phyloP scores from a whole-genome alignment of 2,797 vertebrate genomes.

The Anas georgica region DNA sequence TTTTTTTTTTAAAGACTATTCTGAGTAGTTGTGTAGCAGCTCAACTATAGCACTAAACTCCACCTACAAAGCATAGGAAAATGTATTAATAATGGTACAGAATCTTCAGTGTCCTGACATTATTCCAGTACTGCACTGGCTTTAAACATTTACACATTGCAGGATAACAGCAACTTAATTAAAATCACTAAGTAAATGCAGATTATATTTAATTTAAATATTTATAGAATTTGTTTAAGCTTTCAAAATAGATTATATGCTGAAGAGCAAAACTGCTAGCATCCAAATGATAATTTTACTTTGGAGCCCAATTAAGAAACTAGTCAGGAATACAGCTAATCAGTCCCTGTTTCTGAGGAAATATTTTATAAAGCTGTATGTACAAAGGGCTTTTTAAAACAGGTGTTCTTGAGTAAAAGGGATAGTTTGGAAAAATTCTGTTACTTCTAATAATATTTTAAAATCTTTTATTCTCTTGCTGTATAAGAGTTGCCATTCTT shows the following conservation, averaged over 20 bases:
- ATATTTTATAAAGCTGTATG: neutral
- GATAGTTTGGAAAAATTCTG: neutral
- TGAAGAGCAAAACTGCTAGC: neutral
- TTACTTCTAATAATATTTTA: neutral
- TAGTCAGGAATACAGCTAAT: neutral
- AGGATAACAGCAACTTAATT: slow-evolving; percentile 18
- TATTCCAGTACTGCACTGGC: neutral
- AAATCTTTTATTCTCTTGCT: neutral
- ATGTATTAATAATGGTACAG: neutral
- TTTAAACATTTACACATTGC: neutral
- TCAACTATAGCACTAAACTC: neutral
- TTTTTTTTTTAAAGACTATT: neutral
- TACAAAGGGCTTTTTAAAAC: neutral
- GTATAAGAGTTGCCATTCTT: neutral
- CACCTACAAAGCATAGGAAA: neutral
- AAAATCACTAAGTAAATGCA: slow-evolving; percentile 36
- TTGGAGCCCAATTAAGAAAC: slow-evolving; percentile 27
- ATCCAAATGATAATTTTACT: slow-evolving; percentile 27
- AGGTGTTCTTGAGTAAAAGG: neutral
- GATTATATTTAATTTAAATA: slow-evolving; percentile 54
- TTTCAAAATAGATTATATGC: slow-evolving; percentile 45
- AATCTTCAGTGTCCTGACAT: neutral
- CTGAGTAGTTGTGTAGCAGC: neutral
- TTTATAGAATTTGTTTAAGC: slow-evolving; percentile 38
- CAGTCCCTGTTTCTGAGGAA: neutral